phyloP scores from a whole-genome alignment of 2,113 vertebrate species.

The Lophius piscatorius region DNA sequence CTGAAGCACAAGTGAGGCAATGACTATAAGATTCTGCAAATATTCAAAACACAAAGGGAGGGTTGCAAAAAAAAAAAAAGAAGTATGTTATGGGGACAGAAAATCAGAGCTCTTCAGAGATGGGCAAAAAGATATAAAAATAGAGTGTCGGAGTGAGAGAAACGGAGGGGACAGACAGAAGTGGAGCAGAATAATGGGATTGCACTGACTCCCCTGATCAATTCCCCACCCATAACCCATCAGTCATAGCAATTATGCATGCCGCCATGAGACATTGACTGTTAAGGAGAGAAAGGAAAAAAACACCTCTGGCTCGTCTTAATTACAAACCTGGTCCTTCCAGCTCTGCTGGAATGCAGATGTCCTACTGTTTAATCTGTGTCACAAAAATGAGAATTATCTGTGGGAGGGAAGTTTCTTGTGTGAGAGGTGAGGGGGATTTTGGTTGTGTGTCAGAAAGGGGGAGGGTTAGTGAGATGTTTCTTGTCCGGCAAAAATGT shows the following conservation, averaged over 20 bases:
- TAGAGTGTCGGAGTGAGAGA: background rate
- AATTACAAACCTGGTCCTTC: constrained; percentile 50
- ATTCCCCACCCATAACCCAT: constrained; percentile 62
- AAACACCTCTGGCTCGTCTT: constrained; percentile 24
- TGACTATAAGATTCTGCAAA: background rate
- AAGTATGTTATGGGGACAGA: background rate
- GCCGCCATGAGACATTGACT: constrained; percentile 36
- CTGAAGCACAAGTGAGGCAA: background rate
- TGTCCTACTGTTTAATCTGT: constrained; percentile 21
- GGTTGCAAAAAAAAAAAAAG: background rate
- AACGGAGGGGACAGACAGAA: constrained; percentile 39
- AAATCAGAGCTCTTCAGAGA: constrained; percentile 8
- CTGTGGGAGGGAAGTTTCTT: background rate
- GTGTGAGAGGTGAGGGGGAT: background rate
- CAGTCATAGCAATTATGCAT: constrained; percentile 73
- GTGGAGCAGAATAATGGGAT: constrained; percentile 65
- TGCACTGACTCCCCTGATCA: constrained; percentile 58
- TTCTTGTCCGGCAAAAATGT: no score
- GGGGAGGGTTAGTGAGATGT: background rate
- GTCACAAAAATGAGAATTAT: background rate
- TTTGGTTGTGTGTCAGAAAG: background rate
- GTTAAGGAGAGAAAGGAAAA: constrained; percentile 33
- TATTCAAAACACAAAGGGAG: constrained; percentile 2
- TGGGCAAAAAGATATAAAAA: constrained; percentile 10
- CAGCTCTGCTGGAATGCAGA: constrained; percentile 19